Evolutionary conservation across 2,113 vertebrate species (phyloP).

Genomic region (Rhinogobius similis): DNA sequence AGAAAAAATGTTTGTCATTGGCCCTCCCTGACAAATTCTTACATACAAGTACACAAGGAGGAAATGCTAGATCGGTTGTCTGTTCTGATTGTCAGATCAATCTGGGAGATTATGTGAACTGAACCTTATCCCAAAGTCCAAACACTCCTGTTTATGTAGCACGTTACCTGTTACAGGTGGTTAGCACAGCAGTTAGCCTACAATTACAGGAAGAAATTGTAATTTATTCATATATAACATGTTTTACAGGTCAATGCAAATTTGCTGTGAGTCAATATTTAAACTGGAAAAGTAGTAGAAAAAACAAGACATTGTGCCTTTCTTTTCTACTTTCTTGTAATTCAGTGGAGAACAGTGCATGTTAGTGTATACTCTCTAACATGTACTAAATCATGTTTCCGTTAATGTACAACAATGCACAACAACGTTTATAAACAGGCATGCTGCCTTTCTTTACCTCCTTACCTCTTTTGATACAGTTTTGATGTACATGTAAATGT

Average conservation of each 20-base stretch:
- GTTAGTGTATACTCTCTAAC: constrained; percentile 31
- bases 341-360: constrained; percentile 34
- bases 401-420: constrained; percentile 2
- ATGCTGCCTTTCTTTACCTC: constrained; percentile 58
- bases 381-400: background rate
- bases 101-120: background rate
- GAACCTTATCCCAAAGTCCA: background rate
- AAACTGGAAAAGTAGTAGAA: constrained; percentile 15
- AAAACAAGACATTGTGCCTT: constrained; percentile 64
- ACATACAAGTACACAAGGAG: background rate
- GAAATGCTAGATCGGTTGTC: constrained; percentile 18
- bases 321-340: constrained; percentile 38
- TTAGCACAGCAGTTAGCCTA: background rate
- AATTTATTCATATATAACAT: constrained; percentile 7
- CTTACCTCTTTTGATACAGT: constrained; percentile 9
- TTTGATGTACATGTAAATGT: background rate
- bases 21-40: no score
- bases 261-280: constrained; percentile 8
- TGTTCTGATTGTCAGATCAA: constrained; percentile 27
- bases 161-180: constrained; percentile 8
- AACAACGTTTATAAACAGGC: constrained; percentile 33
- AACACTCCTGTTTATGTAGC: constrained; percentile 42
- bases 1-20: background rate
- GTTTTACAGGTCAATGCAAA: constrained; percentile 39
- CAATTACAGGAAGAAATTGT: background rate